Conservation (phyloP, 1,140 invertebrate genomes). For the Conus betulinus region DNA sequence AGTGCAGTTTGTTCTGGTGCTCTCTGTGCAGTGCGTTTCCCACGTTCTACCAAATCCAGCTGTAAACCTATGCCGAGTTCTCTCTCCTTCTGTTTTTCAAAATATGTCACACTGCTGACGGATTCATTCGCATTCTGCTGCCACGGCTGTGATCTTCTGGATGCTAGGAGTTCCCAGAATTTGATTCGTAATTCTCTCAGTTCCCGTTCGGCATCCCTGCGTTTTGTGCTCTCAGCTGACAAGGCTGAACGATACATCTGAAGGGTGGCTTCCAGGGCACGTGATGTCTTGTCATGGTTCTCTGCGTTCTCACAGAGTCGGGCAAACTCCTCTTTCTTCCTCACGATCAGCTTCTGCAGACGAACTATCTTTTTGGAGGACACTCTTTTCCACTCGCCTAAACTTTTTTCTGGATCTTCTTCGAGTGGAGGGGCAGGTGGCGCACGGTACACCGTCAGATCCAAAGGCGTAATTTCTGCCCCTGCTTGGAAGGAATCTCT, state of each 20-base stretch:
- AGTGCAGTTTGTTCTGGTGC: neutral
- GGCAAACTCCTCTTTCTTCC: constrained; percentile 24
- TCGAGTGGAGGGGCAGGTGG: neutral
- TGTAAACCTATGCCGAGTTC: neutral
- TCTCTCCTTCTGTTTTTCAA: neutral
- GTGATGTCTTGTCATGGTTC: neutral
- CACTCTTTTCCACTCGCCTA: constrained; percentile 14
- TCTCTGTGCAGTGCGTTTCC: too few species aligned
- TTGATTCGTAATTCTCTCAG: constrained; percentile 7
- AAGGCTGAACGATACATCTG: neutral
- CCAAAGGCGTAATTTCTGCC: neutral
- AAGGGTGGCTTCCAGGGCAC: neutral
- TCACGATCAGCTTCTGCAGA: constrained; percentile 1
- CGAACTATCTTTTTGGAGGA: constrained; percentile 27
- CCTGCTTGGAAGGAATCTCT: too few species aligned
- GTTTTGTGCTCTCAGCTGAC: neutral
- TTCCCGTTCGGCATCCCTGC: constrained; percentile 5
- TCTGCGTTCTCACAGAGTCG: neutral
- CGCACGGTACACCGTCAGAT: neutral
- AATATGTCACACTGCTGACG: neutral
- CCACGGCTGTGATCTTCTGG: constrained; percentile 3
- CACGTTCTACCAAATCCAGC: neutral
- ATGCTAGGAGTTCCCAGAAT: constrained; percentile 29
- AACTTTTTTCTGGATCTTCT: neutral
- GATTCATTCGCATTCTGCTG: neutral